Evolutionary conservation across 92 coral and sea anemone genomes (phyloP).

Genomic region (Diadumene lineata): DNA sequence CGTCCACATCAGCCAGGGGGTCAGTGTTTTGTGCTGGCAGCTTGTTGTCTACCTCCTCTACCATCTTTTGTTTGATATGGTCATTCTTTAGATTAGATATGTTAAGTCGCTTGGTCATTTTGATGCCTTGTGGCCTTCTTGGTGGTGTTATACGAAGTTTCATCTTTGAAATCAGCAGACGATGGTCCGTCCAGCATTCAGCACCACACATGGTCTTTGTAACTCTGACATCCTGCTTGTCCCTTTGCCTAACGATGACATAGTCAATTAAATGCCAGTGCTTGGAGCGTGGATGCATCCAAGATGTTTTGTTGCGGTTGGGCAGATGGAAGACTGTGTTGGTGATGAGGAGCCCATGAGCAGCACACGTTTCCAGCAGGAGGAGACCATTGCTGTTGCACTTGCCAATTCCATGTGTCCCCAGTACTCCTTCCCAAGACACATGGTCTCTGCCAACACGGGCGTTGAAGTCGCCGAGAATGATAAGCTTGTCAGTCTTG

Average conservation of each 20-base stretch:
- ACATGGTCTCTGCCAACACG: constrained; percentile 38
- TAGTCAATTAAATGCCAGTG: constrained; percentile 31
- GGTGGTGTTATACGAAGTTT: constrained; percentile 21
- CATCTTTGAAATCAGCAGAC: constrained; percentile 24
- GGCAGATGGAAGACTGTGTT: constrained; percentile 30
- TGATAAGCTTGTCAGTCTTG: constrained; percentile 25
- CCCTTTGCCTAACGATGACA: constrained; percentile 30
- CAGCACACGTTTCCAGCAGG: constrained; percentile 40
- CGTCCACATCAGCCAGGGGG: constrained; percentile 9
- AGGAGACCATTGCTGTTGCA: constrained; percentile 34
- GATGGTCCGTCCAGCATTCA: constrained; percentile 61
- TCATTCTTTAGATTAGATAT: constrained; percentile 20
- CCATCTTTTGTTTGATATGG: neutral
- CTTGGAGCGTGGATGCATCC: constrained; percentile 25
- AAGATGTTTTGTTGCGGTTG: constrained; percentile 32
- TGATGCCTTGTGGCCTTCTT: constrained; percentile 36
- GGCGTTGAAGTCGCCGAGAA: constrained; percentile 51
- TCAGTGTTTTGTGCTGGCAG: neutral
- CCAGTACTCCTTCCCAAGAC: constrained; percentile 37
- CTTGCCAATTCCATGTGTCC: too few species aligned
- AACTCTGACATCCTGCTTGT: constrained; percentile 36
- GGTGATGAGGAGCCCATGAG: constrained; percentile 34
- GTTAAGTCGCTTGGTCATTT: constrained; percentile 34
- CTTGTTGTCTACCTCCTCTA: neutral
- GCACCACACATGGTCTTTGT: too few species aligned